Base-by-base conservation (phyloP, 2,113 vertebrate species). In the Hippocampus guttulatus region DNA sequence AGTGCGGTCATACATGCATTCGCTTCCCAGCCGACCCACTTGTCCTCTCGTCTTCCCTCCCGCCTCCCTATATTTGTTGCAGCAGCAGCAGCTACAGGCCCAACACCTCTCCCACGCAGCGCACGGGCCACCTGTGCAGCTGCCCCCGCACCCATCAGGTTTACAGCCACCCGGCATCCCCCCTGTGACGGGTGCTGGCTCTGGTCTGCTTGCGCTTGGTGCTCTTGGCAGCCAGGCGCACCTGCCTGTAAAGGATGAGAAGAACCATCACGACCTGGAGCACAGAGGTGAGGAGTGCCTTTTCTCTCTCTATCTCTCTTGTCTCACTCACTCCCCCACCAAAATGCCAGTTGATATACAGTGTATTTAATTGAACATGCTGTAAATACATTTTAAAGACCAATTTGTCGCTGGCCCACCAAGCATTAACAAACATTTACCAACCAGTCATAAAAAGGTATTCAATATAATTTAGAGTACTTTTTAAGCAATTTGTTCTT, bases 61-160 rank as follows among this genome's bases (percentile, higher is more conserved):
- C 86, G 82, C 69, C 69, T 81, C 71, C 70, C 73, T 76, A 68
- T 51, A 12, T 83, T 83, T 85, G 82, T 84, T 91, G 78, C 93
- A 98, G 96, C 96, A 98, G 92, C 96, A 98, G 92, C 96, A 98
- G 88, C 95, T 98, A 76, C 96, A 98, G 93, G 96, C 96, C 0
- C 96, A 98, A 88, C 96, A 98, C 87, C 96, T 98, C 68, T 97
- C 96, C 27, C 96, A 98, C 16, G 95, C 96, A 0, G 94, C 95
- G 21, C 96, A 98, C 0, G 96, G 95, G 0, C 96, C 96, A 47
- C 95, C 96, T 0, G 94, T 98, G 18, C 96, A 97, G 92, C 85
- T 98, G 84, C 96, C 96, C 0, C 96, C 96, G 0, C 96, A 96
- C 80, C 95, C 95, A 0, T 96, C 96, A 0, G 94, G 95, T 58